Conservation (phyloP, 2,888 invertebrate genomes). For the Dicranocentrus wangi region DNA sequence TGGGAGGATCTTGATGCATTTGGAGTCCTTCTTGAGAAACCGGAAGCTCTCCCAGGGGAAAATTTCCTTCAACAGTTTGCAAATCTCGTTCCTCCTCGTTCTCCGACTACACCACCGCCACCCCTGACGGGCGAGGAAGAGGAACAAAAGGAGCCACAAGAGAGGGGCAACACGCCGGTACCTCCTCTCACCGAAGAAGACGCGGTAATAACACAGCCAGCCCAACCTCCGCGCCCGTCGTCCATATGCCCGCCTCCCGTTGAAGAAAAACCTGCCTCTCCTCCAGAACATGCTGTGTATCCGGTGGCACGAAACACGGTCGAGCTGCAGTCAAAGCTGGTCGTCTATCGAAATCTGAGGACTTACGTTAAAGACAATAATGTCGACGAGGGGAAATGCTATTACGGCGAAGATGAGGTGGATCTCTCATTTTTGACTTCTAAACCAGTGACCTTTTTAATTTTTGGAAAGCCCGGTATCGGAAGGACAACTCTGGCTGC, state of each 20-base stretch:
- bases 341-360: conserved; percentile 48
- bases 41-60: conserved; percentile 15
- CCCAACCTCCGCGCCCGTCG: neutral
- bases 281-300: conserved; percentile 30
- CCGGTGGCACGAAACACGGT: conserved; percentile 22
- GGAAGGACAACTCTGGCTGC: conserved; percentile 67
- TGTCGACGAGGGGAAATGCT: conserved; percentile 44
- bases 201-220: neutral
- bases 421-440: conserved; percentile 52
- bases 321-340: conserved; percentile 23
- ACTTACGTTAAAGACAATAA: conserved; percentile 36
- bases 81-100: neutral
- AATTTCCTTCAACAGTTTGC: neutral
- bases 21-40: conserved; percentile 24
- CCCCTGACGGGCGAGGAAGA: neutral
- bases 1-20: conserved; percentile 2
- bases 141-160: neutral
- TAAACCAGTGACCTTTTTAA: conserved; percentile 58
- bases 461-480: conserved; percentile 70
- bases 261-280: neutral
- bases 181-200: neutral
- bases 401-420: conserved; percentile 59
- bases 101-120: neutral
- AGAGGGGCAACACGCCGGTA: neutral
- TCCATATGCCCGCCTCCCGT: neutral